Percentiles rank a stretch among this genome's conserved stretches.
Evolutionary conservation across 64 coral and sea anemone genomes (phyloP).

Genomic region (Pocillopora damicornis): DNA sequence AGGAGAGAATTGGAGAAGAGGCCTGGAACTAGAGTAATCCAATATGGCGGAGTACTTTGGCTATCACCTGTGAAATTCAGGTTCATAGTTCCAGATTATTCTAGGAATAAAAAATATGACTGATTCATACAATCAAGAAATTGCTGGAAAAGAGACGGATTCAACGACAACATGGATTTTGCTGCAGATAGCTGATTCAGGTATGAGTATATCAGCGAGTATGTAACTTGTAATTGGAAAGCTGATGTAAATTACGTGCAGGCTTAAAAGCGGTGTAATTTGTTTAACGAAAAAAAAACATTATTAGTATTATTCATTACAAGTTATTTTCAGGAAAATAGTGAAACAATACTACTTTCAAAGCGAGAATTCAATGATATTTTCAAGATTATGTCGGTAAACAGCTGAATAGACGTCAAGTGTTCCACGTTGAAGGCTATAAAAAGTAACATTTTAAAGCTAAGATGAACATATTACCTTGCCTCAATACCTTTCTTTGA

Average conservation of each 20-base stretch:
- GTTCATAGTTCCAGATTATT: not conserved
- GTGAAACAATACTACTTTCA: too few relatives aligned
- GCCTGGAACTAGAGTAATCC: not conserved
- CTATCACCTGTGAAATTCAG: not conserved
- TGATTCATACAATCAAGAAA: constrained; percentile 4
- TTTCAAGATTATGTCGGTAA: too few relatives aligned
- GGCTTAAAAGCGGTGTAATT: too few relatives aligned
- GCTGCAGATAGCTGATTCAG: constrained; percentile 72
- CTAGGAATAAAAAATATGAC: not conserved
- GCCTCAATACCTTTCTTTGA: too few relatives aligned
- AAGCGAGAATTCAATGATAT: too few relatives aligned
- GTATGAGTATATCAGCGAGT: not conserved
- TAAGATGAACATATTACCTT: too few relatives aligned
- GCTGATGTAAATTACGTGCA: too few relatives aligned
- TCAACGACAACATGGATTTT: constrained; percentile 38
- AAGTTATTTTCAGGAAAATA: not conserved
- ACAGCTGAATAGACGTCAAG: too few relatives aligned
- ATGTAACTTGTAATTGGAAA: too few relatives aligned
- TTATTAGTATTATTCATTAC: too few relatives aligned
- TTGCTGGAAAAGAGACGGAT: not conserved
- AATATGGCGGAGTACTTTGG: constrained; percentile 1
- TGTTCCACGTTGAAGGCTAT: too few relatives aligned
- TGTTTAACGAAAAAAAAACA: not conserved
- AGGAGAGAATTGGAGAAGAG: not conserved
- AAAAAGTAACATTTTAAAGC: too few relatives aligned